Percentiles rank a stretch among this genome's conserved stretches.
Evolutionary conservation across 2,797 vertebrate species (phyloP).

Genomic region (Adrianichthys oophorus): DNA sequence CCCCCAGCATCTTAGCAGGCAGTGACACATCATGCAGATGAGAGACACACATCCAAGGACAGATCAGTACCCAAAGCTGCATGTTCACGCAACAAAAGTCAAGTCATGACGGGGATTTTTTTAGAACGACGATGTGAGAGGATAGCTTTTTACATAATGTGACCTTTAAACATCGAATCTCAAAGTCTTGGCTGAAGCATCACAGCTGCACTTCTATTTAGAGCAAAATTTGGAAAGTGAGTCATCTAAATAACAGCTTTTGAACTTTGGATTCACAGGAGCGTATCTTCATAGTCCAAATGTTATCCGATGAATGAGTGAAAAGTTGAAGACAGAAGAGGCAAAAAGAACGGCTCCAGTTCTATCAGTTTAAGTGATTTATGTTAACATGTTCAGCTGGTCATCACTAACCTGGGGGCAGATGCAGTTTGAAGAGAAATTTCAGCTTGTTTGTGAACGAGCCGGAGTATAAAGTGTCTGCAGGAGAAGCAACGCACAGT

Average conservation of each 20-base stretch:
- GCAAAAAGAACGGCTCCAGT: background rate
- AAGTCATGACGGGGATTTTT: conserved; percentile 22
- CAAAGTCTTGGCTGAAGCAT: too few species aligned
- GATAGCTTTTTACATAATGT: too few species aligned
- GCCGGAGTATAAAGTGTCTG: conserved; percentile 90
- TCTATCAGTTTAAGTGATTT: background rate
- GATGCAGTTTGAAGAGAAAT: conserved; percentile 95
- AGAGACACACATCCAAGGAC: conserved; percentile 47
- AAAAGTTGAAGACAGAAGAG: conserved; percentile 20
- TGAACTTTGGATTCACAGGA: conserved; percentile 1
- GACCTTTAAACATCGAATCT: too few species aligned
- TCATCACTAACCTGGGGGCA: conserved; percentile 87
- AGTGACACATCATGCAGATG: conserved; percentile 35
- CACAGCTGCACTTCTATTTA: too few species aligned
- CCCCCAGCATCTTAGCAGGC: conserved; percentile 28
- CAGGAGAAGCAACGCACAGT: conserved; percentile 39
- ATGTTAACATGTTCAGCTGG: background rate
- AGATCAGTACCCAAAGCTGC: conserved; percentile 22
- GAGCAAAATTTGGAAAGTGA: background rate
- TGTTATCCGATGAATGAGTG: background rate
- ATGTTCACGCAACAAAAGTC: conserved; percentile 31
- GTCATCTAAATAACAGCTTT: conserved; percentile 23
- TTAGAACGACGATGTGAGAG: conserved; percentile 25
- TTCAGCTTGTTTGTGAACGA: conserved; percentile 97
- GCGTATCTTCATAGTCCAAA: conserved; percentile 5